phyloP scores from a whole-genome alignment of 2,888 invertebrate species.

The Amiota communis region DNA sequence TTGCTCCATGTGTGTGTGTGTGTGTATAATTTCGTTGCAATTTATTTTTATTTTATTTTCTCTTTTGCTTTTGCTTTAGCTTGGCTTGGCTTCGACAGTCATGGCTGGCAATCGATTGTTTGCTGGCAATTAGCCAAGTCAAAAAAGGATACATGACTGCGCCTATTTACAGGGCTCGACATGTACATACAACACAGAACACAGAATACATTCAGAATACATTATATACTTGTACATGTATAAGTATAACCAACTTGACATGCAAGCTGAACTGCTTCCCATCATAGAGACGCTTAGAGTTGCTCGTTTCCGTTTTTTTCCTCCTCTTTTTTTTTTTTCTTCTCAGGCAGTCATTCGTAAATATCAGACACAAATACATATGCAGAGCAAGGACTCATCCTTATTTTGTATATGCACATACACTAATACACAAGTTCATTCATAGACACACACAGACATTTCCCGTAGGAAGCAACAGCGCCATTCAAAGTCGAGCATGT shows the following conservation, averaged over 20 bases:
- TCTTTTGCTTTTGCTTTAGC: too few species aligned
- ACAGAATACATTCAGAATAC: conserved; percentile 1
- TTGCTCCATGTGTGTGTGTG: background rate
- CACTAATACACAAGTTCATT: conserved; percentile 12
- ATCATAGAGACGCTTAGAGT: conserved; percentile 9
- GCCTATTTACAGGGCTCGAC: background rate
- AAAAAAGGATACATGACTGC: conserved; percentile 13
- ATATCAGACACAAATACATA: background rate
- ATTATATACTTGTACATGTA: background rate
- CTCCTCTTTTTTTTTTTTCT: background rate
- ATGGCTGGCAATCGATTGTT: conserved; percentile 12
- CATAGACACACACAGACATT: conserved; percentile 36
- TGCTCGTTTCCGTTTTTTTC: conserved; percentile 4
- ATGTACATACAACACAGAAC: conserved; percentile 18
- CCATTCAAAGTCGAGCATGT: conserved; percentile 12
- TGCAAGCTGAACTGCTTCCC: conserved; percentile 24
- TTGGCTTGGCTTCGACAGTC: conserved; percentile 1
- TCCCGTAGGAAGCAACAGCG: conserved; percentile 41
- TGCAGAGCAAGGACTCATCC: background rate
- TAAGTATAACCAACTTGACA: conserved; percentile 14
- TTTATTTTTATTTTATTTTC: too few species aligned
- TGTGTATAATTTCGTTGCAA: background rate
- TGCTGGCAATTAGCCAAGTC: conserved; percentile 28
- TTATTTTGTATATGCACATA: background rate
- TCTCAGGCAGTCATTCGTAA: conserved; percentile 18